phyloP scores from a whole-genome alignment of 2,888 invertebrate species.

The Bombyx huttoni region DNA sequence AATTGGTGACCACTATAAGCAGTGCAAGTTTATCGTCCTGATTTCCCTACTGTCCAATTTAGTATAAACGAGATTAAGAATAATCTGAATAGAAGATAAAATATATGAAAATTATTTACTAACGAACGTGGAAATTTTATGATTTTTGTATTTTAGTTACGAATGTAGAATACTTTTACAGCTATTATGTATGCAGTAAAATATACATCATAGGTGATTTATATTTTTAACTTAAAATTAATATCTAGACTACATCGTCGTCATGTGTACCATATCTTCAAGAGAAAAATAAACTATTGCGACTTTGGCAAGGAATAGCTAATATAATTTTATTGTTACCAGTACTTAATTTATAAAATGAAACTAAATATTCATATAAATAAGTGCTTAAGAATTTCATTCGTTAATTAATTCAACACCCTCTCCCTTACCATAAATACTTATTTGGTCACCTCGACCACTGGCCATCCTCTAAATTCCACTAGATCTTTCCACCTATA shows the following conservation, averaged over 20 bases:
- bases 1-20: conserved; percentile 32
- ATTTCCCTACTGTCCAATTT: conserved; percentile 60
- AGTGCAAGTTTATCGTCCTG: conserved; percentile 50
- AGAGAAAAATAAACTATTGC: too few species aligned
- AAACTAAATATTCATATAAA: neutral
- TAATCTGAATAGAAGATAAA: neutral
- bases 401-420: conserved; percentile 4
- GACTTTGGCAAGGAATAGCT: too few species aligned
- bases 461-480: conserved; percentile 51
- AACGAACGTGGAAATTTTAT: neutral
- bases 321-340: too few species aligned
- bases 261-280: too few species aligned
- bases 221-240: too few species aligned
- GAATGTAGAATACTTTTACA: too few species aligned
- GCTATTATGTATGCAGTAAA: too few species aligned
- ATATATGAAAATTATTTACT: neutral
- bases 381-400: conserved; percentile 2
- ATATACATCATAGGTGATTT: too few species aligned
- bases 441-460: conserved; percentile 6
- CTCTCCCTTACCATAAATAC: conserved; percentile 5
- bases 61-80: neutral
- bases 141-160: too few species aligned
- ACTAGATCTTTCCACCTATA: conserved; percentile 59
- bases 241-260: too few species aligned
- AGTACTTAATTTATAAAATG: too few species aligned